Evolutionary conservation across 2,113 vertebrate genomes (phyloP).

Genomic region (Leuciscus idus): DNA sequence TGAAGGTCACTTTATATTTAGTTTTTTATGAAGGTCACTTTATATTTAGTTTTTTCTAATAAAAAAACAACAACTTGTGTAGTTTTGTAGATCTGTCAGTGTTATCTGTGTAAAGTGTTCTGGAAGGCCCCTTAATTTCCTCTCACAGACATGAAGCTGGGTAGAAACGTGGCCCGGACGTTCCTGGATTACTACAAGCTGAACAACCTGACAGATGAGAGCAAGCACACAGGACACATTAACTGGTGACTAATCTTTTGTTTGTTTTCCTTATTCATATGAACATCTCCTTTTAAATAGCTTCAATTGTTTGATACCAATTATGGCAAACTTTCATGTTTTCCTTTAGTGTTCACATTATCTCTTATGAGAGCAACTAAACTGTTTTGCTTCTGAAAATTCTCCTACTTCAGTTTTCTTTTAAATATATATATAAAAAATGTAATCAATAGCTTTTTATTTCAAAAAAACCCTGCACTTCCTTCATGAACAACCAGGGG

Average conservation of each 20-base stretch:
- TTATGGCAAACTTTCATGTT: not conserved
- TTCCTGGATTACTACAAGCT: constrained; percentile 97
- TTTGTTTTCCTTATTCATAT: not conserved
- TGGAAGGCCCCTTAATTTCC: constrained; percentile 77
- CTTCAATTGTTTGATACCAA: too few relatives aligned
- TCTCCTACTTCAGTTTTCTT: too few relatives aligned
- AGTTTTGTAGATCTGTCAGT: not conserved
- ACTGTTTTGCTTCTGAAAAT: not conserved
- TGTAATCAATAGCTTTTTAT: too few relatives aligned
- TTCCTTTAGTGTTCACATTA: not conserved
- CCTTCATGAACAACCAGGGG: too few relatives aligned
- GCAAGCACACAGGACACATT: constrained; percentile 70
- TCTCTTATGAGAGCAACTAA: not conserved
- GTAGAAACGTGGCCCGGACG: constrained; percentile 92
- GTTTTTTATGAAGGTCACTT: not conserved
- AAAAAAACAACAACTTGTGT: not conserved
- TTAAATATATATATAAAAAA: too few relatives aligned
- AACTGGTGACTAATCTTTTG: constrained; percentile 68
- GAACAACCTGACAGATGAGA: constrained; percentile 80
- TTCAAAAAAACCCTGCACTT: too few relatives aligned
- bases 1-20: not conserved
- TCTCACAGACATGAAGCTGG: constrained; percentile 91
- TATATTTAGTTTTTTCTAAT: not conserved
- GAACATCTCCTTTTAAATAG: not conserved
- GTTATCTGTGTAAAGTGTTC: not conserved